Evolutionary conservation across 1,140 invertebrate genomes (phyloP).

Genomic region (Teleogryllus occipitalis): DNA sequence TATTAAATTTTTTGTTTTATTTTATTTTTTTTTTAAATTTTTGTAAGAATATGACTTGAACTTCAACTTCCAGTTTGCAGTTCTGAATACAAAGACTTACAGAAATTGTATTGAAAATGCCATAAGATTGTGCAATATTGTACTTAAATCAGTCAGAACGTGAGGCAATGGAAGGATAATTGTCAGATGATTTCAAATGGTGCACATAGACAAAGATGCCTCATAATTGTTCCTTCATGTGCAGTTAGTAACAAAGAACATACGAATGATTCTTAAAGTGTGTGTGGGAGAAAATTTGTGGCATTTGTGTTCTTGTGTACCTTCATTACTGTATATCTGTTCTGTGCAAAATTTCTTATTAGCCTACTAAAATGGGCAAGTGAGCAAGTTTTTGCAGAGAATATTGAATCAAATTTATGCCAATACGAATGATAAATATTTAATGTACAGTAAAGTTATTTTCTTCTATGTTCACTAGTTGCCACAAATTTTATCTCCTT

Average conservation of each 20-base stretch:
- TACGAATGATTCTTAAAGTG: background rate
- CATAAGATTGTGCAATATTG: background rate
- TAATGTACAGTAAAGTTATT: too few relatives aligned
- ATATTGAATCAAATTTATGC: too few relatives aligned
- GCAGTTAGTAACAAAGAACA: background rate
- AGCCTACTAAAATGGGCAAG: too few relatives aligned
- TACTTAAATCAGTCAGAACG: background rate
- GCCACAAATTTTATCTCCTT: background rate
- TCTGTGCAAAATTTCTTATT: too few relatives aligned
- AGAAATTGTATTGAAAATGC: background rate
- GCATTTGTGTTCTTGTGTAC: background rate
- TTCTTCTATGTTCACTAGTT: background rate
- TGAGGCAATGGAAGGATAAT: background rate
- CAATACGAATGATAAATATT: too few relatives aligned
- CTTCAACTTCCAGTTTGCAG: too few relatives aligned
- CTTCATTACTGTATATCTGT: too few relatives aligned
- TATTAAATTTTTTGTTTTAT: background rate
- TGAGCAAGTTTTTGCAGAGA: too few relatives aligned
- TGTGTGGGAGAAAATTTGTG: constrained; percentile 1
- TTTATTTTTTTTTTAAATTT: background rate
- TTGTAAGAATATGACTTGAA: background rate
- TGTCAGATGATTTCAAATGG: background rate
- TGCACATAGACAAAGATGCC: background rate
- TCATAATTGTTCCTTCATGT: background rate
- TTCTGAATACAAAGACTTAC: background rate